A percentile compares a stretch with the other conserved stretches of the same genome.
Conservation (phyloP, 2,113 vertebrate genomes). For the Charadrius vociferus region DNA sequence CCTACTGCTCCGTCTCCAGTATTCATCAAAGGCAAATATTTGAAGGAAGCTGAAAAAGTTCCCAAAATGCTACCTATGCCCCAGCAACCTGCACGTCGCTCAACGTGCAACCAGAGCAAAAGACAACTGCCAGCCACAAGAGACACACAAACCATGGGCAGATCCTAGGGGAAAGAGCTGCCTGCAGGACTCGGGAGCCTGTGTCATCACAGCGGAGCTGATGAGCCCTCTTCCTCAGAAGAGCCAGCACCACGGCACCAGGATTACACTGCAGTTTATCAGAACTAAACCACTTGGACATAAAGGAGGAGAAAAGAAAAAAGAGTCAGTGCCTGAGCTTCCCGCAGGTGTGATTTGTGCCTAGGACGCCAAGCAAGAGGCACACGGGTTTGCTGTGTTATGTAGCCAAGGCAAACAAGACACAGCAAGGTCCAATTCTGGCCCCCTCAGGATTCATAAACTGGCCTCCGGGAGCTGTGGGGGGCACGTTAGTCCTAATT, state of each 20-base stretch:
- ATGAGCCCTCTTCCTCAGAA: not conserved
- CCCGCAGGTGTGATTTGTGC: constrained; percentile 60
- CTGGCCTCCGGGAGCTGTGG: constrained; percentile 34
- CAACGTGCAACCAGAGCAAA: not conserved
- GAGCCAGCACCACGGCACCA: not conserved
- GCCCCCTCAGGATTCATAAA: constrained; percentile 49
- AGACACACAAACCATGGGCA: not conserved
- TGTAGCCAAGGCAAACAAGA: constrained; percentile 65
- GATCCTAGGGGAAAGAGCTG: not conserved
- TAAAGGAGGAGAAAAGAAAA: not conserved
- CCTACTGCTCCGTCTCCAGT: not conserved
- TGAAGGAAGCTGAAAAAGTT: not conserved
- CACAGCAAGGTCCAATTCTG: constrained; percentile 14
- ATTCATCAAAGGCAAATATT: not conserved
- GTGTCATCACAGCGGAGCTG: not conserved
- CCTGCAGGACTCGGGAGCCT: not conserved
- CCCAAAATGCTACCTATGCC: not conserved
- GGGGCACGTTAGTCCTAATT: constrained; percentile 61
- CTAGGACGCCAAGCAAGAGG: not conserved
- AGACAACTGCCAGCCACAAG: not conserved
- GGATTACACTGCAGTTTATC: not conserved
- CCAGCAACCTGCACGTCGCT: not conserved
- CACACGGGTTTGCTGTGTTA: not conserved
- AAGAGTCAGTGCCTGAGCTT: not conserved
- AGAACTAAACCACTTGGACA: not conserved